Evolutionary conservation across 92 coral and sea anemone species (phyloP).

Genomic region (Pocillopora meandrina): DNA sequence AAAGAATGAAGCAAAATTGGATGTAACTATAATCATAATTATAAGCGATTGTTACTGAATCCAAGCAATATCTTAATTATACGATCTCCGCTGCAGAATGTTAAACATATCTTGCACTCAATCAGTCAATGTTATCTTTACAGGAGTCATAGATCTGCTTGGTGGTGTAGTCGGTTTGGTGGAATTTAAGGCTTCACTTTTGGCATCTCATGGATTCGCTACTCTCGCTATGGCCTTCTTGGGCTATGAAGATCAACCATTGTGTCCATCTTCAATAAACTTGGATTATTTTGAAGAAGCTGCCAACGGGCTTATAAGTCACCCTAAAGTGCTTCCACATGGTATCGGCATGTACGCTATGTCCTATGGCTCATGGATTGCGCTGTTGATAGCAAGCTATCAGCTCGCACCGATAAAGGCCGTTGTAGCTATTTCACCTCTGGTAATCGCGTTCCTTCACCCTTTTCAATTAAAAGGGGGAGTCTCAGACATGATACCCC

Average conservation of each 20-base stretch:
- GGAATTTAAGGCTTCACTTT: constrained; percentile 70
- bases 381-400: constrained; percentile 55
- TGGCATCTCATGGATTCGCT: constrained; percentile 80
- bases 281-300: constrained; percentile 77
- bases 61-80: too few species aligned
- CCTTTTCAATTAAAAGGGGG: constrained; percentile 46
- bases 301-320: constrained; percentile 1
- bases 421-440: constrained; percentile 59
- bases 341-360: constrained; percentile 72
- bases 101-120: too few species aligned
- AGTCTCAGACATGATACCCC: constrained; percentile 38
- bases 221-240: constrained; percentile 61
- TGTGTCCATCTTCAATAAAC: constrained; percentile 37
- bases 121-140: too few species aligned
- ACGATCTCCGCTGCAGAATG: too few species aligned
- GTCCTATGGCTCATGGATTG: constrained; percentile 60
- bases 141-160: constrained; percentile 62
- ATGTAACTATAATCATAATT: too few species aligned
- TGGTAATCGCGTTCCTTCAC: constrained; percentile 35
- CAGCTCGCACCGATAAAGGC: constrained; percentile 54
- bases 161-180: constrained; percentile 56
- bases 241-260: constrained; percentile 57
- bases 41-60: too few species aligned
- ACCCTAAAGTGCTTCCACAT: constrained; percentile 42
- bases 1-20: too few species aligned